A percentile compares a stretch with the other conserved stretches of the same genome.
Evolutionary conservation across 2,888 invertebrate genomes (phyloP).

Genomic region (Cheilosia scutellata): DNA sequence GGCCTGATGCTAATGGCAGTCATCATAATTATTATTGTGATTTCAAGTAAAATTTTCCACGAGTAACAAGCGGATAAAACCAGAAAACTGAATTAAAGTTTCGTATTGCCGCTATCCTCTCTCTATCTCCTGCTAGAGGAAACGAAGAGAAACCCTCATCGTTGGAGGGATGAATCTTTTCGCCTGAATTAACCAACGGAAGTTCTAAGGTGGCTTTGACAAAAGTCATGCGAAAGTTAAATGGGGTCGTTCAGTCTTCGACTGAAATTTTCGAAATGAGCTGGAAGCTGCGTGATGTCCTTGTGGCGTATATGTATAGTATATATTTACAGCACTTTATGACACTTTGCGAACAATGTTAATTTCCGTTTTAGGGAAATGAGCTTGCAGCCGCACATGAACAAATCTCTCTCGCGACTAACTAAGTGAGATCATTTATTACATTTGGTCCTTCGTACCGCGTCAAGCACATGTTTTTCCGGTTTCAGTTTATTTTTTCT

Average conservation of each 20-base stretch:
- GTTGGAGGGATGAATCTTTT: conserved; percentile 16
- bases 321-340: background rate
- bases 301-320: background rate
- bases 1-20: conserved; percentile 50
- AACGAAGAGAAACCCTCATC: background rate
- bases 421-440: conserved; percentile 60
- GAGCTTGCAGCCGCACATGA: background rate
- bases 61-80: conserved; percentile 39
- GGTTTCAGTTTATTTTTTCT: background rate
- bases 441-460: conserved; percentile 38
- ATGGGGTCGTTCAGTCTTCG: conserved; percentile 17
- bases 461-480: conserved; percentile 29
- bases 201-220: conserved; percentile 48
- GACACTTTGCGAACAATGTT: conserved; percentile 56
- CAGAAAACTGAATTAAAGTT: conserved; percentile 49
- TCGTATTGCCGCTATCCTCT: background rate
- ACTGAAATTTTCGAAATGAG: conserved; percentile 14
- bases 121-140: conserved; percentile 13
- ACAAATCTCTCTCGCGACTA: conserved; percentile 2
- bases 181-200: conserved; percentile 29
- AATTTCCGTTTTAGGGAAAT: conserved; percentile 67
- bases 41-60: conserved; percentile 41
- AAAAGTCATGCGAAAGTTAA: conserved; percentile 47
- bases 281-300: background rate
- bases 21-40: conserved; percentile 70